phyloP scores from a whole-genome alignment of 2,113 vertebrate species.

The Pterocles gutturalis region DNA sequence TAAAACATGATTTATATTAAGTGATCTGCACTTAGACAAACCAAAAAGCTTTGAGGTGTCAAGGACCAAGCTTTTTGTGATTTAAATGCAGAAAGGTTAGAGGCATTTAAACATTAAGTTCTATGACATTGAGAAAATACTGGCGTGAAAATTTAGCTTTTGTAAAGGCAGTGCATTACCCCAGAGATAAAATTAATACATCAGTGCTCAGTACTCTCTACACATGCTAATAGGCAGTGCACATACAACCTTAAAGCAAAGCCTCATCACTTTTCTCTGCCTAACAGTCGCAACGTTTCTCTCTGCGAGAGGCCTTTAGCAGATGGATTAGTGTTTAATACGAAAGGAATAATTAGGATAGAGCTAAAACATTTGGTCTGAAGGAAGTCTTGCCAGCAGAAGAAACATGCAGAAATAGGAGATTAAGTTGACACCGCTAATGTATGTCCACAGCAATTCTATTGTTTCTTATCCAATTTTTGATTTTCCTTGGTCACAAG shows the following conservation, averaged over 20 bases:
- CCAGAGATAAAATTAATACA: conserved; percentile 69
- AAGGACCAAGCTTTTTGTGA: conserved; percentile 44
- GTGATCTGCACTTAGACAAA: conserved; percentile 5
- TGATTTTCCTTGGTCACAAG: conserved; percentile 67
- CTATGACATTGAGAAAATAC: background rate
- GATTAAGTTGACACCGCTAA: conserved; percentile 80
- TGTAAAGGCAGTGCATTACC: conserved; percentile 79
- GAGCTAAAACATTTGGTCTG: conserved; percentile 67
- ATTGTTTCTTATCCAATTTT: conserved; percentile 74
- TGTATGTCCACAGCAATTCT: conserved; percentile 76
- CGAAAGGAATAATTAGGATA: conserved; percentile 66
- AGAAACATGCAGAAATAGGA: conserved; percentile 84
- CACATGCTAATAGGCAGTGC: conserved; percentile 79
- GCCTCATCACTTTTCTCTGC: conserved; percentile 71
- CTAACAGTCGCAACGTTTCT: conserved; percentile 65
- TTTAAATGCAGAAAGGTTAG: conserved; percentile 45
- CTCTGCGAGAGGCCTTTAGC: conserved; percentile 62
- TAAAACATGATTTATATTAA: background rate
- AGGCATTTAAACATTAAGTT: conserved; percentile 1
- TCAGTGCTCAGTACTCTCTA: conserved; percentile 60
- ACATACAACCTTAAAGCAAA: conserved; percentile 72
- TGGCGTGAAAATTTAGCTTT: conserved; percentile 43
- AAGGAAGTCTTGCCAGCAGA: conserved; percentile 75
- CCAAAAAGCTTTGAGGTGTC: conserved; percentile 36
- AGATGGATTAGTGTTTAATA: conserved; percentile 80